phyloP scores from a whole-genome alignment of 1,140 invertebrate genomes.

The Halyomorpha halys region DNA sequence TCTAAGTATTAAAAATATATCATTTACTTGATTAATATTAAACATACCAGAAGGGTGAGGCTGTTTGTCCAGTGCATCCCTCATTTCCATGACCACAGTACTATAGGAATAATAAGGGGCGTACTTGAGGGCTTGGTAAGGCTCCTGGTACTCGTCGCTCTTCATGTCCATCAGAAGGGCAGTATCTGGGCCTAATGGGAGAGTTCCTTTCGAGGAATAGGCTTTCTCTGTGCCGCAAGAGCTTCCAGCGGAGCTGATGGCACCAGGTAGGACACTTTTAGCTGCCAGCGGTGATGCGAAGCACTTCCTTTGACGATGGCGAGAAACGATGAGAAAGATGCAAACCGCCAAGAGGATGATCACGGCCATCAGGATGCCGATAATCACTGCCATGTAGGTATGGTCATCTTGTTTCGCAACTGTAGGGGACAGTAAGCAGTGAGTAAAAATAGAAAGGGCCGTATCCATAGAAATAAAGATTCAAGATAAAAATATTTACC shows the following conservation, averaged over 20 bases:
- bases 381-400: constrained; percentile 68
- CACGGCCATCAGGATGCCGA: constrained; percentile 66
- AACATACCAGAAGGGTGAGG: constrained; percentile 41
- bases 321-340: constrained; percentile 64
- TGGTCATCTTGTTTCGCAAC: constrained; percentile 60
- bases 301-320: constrained; percentile 66
- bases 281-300: constrained; percentile 60
- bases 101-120: constrained; percentile 69
- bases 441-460: not conserved
- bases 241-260: constrained; percentile 34
- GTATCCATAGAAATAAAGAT: constrained; percentile 5
- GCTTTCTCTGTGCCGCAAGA: constrained; percentile 41
- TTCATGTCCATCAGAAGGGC: constrained; percentile 43
- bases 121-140: constrained; percentile 63
- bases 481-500: constrained; percentile 21
- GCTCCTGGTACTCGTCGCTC: constrained; percentile 67
- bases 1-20: no score
- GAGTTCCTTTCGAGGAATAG: constrained; percentile 36
- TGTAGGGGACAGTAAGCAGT: constrained; percentile 13
- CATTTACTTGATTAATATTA: not conserved
- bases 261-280: constrained; percentile 36
- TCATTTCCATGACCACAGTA: constrained; percentile 64
- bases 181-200: constrained; percentile 42
- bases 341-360: constrained; percentile 60
- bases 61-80: constrained; percentile 50